Conservation (phyloP, 35 echinoderm and acorn worm genomes). For the Holothuria glaberrima region DNA sequence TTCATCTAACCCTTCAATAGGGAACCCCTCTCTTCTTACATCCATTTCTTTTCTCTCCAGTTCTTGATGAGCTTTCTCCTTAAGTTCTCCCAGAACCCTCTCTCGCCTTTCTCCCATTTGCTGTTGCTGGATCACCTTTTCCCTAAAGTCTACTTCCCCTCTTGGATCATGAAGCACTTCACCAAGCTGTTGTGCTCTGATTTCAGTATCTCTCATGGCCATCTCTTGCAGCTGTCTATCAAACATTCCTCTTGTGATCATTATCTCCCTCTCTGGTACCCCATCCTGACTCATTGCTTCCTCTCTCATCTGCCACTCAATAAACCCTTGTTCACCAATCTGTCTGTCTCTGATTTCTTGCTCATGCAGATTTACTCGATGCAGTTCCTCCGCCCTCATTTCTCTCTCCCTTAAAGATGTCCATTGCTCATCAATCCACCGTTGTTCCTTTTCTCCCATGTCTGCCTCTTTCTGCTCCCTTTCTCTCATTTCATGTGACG, state of each 20-base stretch:
- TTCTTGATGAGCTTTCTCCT: background rate
- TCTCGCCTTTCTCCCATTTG: conserved; percentile 9
- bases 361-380: conserved; percentile 10
- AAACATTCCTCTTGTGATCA: background rate
- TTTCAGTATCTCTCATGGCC: conserved; percentile 18
- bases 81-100: background rate
- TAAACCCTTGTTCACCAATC: conserved; percentile 13
- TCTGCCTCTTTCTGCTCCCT: background rate
- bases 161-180: conserved; percentile 21
- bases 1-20: background rate
- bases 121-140: conserved; percentile 26
- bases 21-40: background rate
- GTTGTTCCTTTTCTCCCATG: background rate
- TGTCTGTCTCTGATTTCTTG: background rate
- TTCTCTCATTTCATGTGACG: background rate
- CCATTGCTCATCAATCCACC: background rate
- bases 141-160: conserved; percentile 10
- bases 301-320: conserved; percentile 26
- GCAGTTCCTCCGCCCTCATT: conserved; percentile 2
- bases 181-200: conserved; percentile 4
- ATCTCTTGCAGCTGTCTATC: conserved; percentile 16
- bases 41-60: conserved; percentile 31
- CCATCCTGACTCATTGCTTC: background rate
- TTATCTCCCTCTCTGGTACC: conserved; percentile 9
- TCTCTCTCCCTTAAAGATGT: background rate